Conservation (phyloP, 2,113 vertebrate genomes). For the Fregata magnificens region DNA sequence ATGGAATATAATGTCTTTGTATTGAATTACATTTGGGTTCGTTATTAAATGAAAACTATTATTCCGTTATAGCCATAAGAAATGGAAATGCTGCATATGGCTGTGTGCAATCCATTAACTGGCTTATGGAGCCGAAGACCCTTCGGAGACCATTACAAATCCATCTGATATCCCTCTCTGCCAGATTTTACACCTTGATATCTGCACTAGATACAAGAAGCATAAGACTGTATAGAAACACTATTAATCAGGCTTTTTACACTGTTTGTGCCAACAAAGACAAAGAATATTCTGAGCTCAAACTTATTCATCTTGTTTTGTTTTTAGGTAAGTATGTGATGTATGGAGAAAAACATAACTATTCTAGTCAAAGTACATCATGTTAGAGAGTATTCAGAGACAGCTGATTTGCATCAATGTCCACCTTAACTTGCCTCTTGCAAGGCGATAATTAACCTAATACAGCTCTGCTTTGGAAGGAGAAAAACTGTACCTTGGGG, state of each 20-base stretch:
- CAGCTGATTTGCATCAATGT: background rate
- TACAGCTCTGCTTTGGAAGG: background rate
- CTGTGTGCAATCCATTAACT: conserved; percentile 34
- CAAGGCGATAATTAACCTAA: background rate
- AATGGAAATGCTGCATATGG: conserved; percentile 1
- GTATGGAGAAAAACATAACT: background rate
- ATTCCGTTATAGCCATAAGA: conserved; percentile 1
- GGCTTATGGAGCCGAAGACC: background rate
- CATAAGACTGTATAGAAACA: background rate
- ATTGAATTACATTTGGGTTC: conserved; percentile 25
- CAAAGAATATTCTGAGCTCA: background rate
- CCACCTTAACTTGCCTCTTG: background rate
- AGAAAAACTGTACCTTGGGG: background rate
- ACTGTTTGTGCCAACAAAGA: background rate
- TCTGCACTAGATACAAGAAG: background rate
- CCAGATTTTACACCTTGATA: conserved; percentile 3
- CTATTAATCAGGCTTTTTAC: background rate
- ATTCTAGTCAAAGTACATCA: background rate
- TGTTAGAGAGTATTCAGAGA: background rate
- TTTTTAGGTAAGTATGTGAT: background rate
- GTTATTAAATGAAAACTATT: conserved; percentile 58
- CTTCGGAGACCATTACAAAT: conserved; percentile 32
- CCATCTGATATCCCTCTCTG: background rate
- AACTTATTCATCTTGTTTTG: background rate
- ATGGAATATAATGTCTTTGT: background rate